Conservation (phyloP, 2,888 invertebrate genomes). For the Melanotus villosus region DNA sequence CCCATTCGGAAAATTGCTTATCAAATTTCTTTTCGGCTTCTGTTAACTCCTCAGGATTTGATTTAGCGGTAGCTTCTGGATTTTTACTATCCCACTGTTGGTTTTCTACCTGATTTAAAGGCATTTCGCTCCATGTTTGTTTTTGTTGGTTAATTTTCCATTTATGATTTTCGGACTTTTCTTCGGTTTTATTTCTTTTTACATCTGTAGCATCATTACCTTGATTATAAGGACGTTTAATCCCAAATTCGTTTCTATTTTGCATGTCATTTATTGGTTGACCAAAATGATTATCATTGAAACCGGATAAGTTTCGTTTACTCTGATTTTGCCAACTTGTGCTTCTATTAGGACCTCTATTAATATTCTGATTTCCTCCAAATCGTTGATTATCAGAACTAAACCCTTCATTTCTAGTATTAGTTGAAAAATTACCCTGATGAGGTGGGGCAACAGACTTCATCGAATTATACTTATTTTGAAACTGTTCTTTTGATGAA, state of each 20-base stretch:
- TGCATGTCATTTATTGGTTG: constrained; percentile 29
- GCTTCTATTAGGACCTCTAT: constrained; percentile 12
- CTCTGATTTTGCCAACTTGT: constrained; percentile 36
- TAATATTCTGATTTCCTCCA: constrained; percentile 32
- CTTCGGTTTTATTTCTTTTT: constrained; percentile 50
- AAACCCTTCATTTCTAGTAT: constrained; percentile 10
- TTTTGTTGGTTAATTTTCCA: constrained; percentile 23
- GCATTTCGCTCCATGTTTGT: constrained; percentile 49
- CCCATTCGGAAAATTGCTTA: constrained; percentile 92
- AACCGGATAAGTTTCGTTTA: constrained; percentile 11
- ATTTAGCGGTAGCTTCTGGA: constrained; percentile 53
- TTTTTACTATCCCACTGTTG: constrained; percentile 35
- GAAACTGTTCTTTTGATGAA: constrained; percentile 41
- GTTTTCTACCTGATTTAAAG: constrained; percentile 59
- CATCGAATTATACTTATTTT: constrained; percentile 58
- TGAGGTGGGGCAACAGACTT: constrained; percentile 44
- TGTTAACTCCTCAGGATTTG: constrained; percentile 64
- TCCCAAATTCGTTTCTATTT: constrained; percentile 27
- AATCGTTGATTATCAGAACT: constrained; percentile 16
- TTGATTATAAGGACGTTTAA: constrained; percentile 45
- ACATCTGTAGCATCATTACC: constrained; percentile 38
- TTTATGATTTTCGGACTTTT: constrained; percentile 19
- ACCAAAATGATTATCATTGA: constrained; percentile 18
- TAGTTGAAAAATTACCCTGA: constrained; percentile 24
- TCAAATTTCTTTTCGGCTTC: constrained; percentile 89